phyloP scores from a whole-genome alignment of 2,888 invertebrate species.

The Chymomyza fuscimana region DNA sequence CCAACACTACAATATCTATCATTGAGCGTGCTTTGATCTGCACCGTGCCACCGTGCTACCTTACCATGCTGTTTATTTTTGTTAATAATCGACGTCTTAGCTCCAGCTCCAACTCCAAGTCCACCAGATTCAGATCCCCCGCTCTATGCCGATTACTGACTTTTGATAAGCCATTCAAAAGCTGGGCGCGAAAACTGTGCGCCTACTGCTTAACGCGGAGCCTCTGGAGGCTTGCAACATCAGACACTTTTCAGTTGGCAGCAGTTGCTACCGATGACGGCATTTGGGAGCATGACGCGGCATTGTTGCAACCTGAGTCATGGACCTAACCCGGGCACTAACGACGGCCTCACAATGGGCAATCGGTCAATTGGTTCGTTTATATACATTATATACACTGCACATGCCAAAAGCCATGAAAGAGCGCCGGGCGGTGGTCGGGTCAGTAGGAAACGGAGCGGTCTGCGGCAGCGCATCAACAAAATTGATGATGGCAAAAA shows the following conservation, averaged over 20 bases:
- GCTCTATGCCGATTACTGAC: slow-evolving; percentile 34
- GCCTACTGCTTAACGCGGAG: slow-evolving; percentile 40
- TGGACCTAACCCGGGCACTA: background rate
- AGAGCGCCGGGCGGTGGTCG: slow-evolving; percentile 24
- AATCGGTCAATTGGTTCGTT: slow-evolving; percentile 31
- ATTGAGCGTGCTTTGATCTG: slow-evolving; percentile 61
- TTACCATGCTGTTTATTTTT: slow-evolving; percentile 67
- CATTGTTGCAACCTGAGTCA: slow-evolving; percentile 26
- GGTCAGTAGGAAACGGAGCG: slow-evolving; percentile 21
- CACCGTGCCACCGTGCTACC: slow-evolving; percentile 60
- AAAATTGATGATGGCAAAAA: background rate
- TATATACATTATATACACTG: slow-evolving; percentile 9
- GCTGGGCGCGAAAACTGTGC: slow-evolving; percentile 66
- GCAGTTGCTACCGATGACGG: slow-evolving; percentile 67
- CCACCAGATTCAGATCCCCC: slow-evolving; percentile 16
- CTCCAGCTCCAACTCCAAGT: slow-evolving; percentile 37
- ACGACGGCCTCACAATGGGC: slow-evolving; percentile 54
- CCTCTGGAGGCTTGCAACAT: slow-evolving; percentile 4
- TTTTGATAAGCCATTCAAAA: slow-evolving; percentile 56
- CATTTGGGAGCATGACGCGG: slow-evolving; percentile 42
- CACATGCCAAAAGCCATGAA: slow-evolving; percentile 22
- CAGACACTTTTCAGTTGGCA: background rate
- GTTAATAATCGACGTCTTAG: slow-evolving; percentile 63
- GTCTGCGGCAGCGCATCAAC: background rate
- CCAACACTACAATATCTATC: slow-evolving; percentile 5